Evolutionary conservation across 2,888 invertebrate genomes (phyloP), one percentile per base, ranked within the genome.

Genomic region (Bursaphelenchus okinawaensis): DNA sequence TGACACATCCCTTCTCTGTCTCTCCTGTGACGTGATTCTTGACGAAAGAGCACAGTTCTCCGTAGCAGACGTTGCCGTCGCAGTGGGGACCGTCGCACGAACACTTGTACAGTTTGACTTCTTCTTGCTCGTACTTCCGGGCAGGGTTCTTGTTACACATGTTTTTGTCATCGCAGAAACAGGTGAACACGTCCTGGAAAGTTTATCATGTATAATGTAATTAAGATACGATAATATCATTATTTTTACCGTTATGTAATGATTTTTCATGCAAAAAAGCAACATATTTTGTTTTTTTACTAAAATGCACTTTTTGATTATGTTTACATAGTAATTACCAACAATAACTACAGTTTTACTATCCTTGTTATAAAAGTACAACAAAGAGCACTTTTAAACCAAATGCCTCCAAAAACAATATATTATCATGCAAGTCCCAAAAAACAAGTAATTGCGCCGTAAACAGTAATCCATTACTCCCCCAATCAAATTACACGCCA

Each of bases 1-100:
- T 81, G 16, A 76, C 75, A 60, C 81, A 81, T 8, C 81, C 81
- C 63, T 78, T 74, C 59, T 81, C 80, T 20, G 67, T 64, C 58
- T 75, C 64, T 55, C 73, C 72, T 4, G 78, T 78, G 16, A 68
- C 68, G 63, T 78, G 77, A 61, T 80, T 77, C 19, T 66, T 52
- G 19, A 81, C 80, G 62, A 72, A 81, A 23, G 72, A 75, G 71
- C 80, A 80, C 40, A 80, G 64, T 55, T 80, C 80, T 16, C 80
- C 81, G 7, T 70, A 31, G 50, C 79, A 80, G 0, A 73, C 77
- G 22, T 70, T 68, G 16, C 74, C 73, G 1, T 68, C 63, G 63
- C 80, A 80, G 62, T 80, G 80, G 20, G 63, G 62, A 29, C 80
- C 80, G 22, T 75, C 69, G 64, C 80, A 80, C 27, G 71, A 71